phyloP scores from a whole-genome alignment of 2,888 invertebrate genomes.

The Drosophila merina region DNA sequence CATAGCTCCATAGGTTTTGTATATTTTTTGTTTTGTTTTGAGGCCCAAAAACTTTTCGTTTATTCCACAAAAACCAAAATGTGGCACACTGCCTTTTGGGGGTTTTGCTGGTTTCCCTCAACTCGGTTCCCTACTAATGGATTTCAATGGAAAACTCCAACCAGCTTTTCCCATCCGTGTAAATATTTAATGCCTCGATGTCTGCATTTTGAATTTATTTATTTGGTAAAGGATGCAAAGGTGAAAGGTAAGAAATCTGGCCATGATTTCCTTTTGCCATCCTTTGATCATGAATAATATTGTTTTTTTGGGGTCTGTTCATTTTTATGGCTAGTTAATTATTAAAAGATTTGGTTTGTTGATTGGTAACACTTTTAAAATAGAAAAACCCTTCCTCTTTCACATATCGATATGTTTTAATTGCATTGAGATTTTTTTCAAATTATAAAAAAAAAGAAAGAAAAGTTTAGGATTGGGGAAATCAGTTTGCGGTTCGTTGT shows the following conservation, averaged over 20 bases:
- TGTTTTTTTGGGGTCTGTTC: too few species aligned
- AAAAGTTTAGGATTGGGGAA: too few species aligned
- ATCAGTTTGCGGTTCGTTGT: too few species aligned
- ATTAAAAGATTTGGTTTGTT: too few species aligned
- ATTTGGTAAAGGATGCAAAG: not conserved
- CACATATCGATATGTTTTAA: too few species aligned
- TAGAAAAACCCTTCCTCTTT: too few species aligned
- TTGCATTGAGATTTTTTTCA: too few species aligned
- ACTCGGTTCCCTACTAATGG: conserved; percentile 32
- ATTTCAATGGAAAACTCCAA: conserved; percentile 29
- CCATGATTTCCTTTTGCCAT: too few species aligned
- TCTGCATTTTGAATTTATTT: conserved; percentile 18
- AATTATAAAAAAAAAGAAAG: too few species aligned
- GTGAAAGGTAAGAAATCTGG: not conserved
- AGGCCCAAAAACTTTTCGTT: conserved; percentile 19
- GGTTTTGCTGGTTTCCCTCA: conserved; percentile 16
- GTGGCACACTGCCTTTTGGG: conserved; percentile 6
- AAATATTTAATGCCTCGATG: conserved; percentile 17
- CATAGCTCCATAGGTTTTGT: not conserved
- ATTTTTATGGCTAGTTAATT: too few species aligned
- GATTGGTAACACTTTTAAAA: too few species aligned
- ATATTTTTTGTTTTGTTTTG: not conserved
- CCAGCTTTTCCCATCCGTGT: not conserved
- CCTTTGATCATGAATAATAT: too few species aligned
- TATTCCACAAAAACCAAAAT: conserved; percentile 4